A percentile compares a stretch with the other conserved stretches of the same genome.
Evolutionary conservation across 2,113 vertebrate genomes (phyloP).

Genomic region (Symphodus melops): DNA sequence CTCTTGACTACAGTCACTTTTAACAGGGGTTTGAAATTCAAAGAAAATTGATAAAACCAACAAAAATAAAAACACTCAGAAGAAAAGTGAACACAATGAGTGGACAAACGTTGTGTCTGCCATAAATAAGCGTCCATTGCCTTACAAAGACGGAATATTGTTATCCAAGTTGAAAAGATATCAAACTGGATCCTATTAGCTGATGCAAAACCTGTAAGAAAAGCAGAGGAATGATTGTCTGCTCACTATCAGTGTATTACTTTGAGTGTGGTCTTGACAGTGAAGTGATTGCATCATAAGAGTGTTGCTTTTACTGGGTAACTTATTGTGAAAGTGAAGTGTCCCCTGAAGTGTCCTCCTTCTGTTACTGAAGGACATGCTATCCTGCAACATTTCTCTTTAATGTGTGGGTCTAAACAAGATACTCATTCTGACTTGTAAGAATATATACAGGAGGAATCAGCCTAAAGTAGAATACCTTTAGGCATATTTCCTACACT

Average conservation of each 20-base stretch:
- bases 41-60: not conserved
- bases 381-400: not conserved
- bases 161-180: not conserved
- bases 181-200: not conserved
- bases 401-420: not conserved
- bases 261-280: not conserved
- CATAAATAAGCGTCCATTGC: not conserved
- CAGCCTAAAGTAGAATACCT: too few relatives aligned
- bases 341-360: not conserved
- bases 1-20: not conserved
- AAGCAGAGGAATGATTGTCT: not conserved
- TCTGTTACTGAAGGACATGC: not conserved
- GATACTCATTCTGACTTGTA: too few relatives aligned
- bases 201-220: not conserved
- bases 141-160: not conserved
- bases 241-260: not conserved
- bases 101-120: not conserved
- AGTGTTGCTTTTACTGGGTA: not conserved
- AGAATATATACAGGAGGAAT: too few relatives aligned
- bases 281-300: not conserved
- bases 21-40: not conserved
- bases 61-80: not conserved
- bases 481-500: too few relatives aligned
- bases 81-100: not conserved
- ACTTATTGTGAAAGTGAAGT: not conserved